These are phyloP conservation scores for Electrophaes corylata DNA, from an alignment of 2,888 invertebrate species.

Conservation along the genomic window DNA sequence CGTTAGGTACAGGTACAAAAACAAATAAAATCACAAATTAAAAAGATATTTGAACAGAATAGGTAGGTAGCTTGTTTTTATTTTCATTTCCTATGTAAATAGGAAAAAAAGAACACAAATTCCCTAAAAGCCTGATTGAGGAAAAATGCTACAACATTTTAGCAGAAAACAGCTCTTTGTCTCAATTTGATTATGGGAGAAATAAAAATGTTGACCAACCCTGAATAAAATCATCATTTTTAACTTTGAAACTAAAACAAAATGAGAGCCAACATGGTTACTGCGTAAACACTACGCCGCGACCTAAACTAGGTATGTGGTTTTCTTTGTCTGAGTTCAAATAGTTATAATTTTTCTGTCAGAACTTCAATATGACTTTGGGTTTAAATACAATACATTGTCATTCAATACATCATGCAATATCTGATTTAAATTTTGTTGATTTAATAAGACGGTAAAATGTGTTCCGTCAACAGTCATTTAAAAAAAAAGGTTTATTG, in stretches of 20 bases:
- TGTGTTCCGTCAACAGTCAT: too few species aligned
- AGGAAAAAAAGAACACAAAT: constrained; percentile 15
- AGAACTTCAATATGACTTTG: too few species aligned
- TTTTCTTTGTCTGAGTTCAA: background rate
- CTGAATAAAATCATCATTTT: constrained; percentile 25
- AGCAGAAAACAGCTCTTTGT: constrained; percentile 20
- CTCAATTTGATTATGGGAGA: constrained; percentile 18
- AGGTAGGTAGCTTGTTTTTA: background rate
- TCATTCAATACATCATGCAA: too few species aligned
- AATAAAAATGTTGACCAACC: constrained; percentile 18
- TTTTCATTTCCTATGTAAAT: constrained; percentile 4
- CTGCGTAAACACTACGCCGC: constrained; percentile 7
- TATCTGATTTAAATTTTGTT: too few species aligned
- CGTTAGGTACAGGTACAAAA: too few species aligned
- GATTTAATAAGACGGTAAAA: too few species aligned
- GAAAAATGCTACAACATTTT: constrained; percentile 20
- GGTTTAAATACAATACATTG: too few species aligned
- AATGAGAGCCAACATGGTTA: constrained; percentile 15
- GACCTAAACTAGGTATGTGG: background rate
- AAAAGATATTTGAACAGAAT: background rate
- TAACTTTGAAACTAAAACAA: constrained; percentile 19
- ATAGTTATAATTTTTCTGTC: too few species aligned
- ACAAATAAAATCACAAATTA: background rate
- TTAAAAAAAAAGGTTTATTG: too few species aligned
- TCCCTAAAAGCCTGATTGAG: constrained; percentile 24